A percentile compares a stretch with the other conserved stretches of the same genome.
phyloP scores from a whole-genome alignment of 2,797 vertebrate genomes.

The Psittacula echo region DNA sequence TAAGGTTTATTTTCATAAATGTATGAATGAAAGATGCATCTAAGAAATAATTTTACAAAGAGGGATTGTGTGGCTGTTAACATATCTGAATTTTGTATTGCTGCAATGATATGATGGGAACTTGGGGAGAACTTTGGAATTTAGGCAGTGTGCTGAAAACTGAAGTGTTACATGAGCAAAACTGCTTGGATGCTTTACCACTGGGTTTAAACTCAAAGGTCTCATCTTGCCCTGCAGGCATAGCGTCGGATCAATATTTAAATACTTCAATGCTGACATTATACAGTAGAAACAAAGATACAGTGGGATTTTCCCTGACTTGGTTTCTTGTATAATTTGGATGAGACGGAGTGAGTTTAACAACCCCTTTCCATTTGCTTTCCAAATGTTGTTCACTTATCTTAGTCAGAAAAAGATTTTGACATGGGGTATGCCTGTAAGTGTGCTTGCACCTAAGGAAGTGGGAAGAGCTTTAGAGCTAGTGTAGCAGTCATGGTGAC shows the following conservation, averaged over 20 bases:
- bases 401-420: neutral
- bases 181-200: neutral
- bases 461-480: neutral
- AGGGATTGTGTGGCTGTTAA: neutral
- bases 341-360: neutral
- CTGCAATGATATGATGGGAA: neutral
- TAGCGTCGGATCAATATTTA: neutral
- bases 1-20: neutral
- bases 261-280: conserved; percentile 29
- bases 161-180: neutral
- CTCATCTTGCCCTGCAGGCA: neutral
- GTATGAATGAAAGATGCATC: neutral
- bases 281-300: conserved; percentile 16
- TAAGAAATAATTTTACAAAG: neutral
- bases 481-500: neutral
- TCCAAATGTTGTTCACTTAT: conserved; percentile 35
- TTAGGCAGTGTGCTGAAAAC: neutral
- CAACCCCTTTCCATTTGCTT: conserved; percentile 11
- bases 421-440: neutral
- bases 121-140: neutral
- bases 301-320: conserved; percentile 21
- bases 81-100: neutral
- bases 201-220: neutral
- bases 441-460: neutral
- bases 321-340: conserved; percentile 26